Evolutionary conservation across 2,797 vertebrate genomes (phyloP).

Genomic region (Arnoldichthys spilopterus): DNA sequence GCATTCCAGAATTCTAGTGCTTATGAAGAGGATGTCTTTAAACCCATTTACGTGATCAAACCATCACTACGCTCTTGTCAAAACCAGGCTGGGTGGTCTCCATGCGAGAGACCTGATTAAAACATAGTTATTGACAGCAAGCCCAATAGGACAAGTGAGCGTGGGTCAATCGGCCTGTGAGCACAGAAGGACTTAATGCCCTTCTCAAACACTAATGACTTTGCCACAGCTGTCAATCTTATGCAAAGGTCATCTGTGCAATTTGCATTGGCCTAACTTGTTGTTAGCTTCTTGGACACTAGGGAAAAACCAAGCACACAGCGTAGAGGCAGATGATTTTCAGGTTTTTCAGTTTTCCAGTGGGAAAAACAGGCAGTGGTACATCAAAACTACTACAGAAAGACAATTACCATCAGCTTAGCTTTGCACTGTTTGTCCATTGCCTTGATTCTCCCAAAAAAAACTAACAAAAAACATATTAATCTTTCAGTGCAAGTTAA

Average conservation of each 20-base stretch:
- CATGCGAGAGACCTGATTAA: slow-evolving; percentile 28
- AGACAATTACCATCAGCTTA: too few relatives aligned
- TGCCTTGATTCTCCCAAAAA: too few relatives aligned
- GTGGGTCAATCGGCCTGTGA: slow-evolving; percentile 22
- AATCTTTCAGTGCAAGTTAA: too few relatives aligned
- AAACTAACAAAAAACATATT: too few relatives aligned
- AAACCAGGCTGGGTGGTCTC: slow-evolving; percentile 4
- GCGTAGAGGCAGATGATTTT: background rate
- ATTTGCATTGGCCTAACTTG: background rate
- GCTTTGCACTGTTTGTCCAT: too few relatives aligned
- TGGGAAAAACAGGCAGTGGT: background rate
- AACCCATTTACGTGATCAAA: slow-evolving; percentile 40
- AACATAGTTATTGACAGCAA: slow-evolving; percentile 29
- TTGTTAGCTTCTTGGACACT: background rate
- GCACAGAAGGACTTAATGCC: background rate
- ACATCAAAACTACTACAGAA: background rate
- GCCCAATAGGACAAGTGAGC: slow-evolving; percentile 23
- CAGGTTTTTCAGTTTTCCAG: too few relatives aligned
- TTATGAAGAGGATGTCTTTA: slow-evolving; percentile 11
- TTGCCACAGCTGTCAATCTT: slow-evolving; percentile 17
- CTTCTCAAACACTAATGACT: slow-evolving; percentile 27
- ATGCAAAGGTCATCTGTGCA: background rate
- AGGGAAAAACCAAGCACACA: background rate
- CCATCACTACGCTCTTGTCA: slow-evolving; percentile 9
- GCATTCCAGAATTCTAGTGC: slow-evolving; percentile 2